Evolutionary conservation across 2,797 vertebrate genomes (phyloP).

Genomic region (Lycodopsis pacificus): DNA sequence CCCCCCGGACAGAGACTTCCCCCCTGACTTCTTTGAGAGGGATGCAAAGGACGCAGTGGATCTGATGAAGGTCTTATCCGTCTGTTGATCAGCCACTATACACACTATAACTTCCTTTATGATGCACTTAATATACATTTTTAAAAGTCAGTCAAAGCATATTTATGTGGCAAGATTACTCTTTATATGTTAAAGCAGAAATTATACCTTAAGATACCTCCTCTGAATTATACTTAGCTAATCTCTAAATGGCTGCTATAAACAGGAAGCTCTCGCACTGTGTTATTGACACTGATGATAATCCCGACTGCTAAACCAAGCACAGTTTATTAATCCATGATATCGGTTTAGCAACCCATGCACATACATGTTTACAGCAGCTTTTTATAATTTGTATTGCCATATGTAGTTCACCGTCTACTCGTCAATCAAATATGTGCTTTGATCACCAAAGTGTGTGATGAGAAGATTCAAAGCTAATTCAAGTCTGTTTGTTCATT

Average conservation of each 20-base stretch:
- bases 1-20: slow-evolving; percentile 90
- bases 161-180: neutral
- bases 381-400: neutral
- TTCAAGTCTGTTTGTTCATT: neutral
- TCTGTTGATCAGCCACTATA: neutral
- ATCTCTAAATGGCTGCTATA: neutral
- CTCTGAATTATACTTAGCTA: neutral
- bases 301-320: neutral
- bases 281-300: neutral
- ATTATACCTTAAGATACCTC: neutral
- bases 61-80: slow-evolving; percentile 88
- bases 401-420: neutral
- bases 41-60: slow-evolving; percentile 92
- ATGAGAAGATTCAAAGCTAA: neutral
- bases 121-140: neutral
- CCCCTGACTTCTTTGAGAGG: slow-evolving; percentile 90
- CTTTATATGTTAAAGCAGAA: neutral
- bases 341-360: neutral
- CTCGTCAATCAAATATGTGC: neutral
- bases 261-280: neutral
- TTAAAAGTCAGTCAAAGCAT: neutral
- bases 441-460: neutral
- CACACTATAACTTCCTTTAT: neutral
- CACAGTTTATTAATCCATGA: neutral
- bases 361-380: neutral